Conservation (phyloP, 2,888 invertebrate species). For the Apamea anceps region DNA sequence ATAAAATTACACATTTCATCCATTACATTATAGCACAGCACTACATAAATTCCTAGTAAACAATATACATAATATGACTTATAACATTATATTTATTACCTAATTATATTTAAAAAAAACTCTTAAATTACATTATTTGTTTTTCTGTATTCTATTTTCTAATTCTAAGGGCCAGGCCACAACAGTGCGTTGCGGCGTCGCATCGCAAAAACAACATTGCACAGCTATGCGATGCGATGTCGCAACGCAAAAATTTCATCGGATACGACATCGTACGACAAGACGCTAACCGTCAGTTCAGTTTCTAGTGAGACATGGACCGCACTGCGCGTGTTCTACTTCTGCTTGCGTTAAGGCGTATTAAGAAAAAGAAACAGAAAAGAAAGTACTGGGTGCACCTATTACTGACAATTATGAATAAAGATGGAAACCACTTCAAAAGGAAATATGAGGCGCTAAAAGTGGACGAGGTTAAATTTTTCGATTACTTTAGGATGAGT, state of each 20-base stretch:
- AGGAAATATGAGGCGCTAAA: conserved; percentile 44
- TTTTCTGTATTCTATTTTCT: too few relatives aligned
- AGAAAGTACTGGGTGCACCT: conserved; percentile 38
- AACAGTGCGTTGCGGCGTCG: conserved; percentile 34
- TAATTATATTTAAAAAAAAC: too few relatives aligned
- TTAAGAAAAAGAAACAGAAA: conserved; percentile 37
- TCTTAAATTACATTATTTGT: too few relatives aligned
- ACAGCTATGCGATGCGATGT: conserved; percentile 37
- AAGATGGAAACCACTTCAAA: conserved; percentile 32
- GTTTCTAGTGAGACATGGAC: conserved; percentile 35
- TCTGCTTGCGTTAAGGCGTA: conserved; percentile 34
- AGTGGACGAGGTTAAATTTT: conserved; percentile 46
- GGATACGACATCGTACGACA: conserved; percentile 34
- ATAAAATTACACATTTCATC: too few relatives aligned
- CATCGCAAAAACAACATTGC: conserved; percentile 35
- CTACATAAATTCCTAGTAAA: too few relatives aligned
- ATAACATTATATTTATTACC: too few relatives aligned
- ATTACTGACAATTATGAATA: conserved; percentile 34
- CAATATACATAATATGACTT: too few relatives aligned
- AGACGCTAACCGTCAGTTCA: conserved; percentile 31
- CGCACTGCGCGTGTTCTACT: conserved; percentile 34
- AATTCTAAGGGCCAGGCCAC: conserved; percentile 23
- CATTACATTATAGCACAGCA: too few relatives aligned
- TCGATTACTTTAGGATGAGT: conserved; percentile 43
- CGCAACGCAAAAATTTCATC: conserved; percentile 39